phyloP scores from a whole-genome alignment of 2,888 invertebrate genomes.

The Ashinkailepas kermadecensis region DNA sequence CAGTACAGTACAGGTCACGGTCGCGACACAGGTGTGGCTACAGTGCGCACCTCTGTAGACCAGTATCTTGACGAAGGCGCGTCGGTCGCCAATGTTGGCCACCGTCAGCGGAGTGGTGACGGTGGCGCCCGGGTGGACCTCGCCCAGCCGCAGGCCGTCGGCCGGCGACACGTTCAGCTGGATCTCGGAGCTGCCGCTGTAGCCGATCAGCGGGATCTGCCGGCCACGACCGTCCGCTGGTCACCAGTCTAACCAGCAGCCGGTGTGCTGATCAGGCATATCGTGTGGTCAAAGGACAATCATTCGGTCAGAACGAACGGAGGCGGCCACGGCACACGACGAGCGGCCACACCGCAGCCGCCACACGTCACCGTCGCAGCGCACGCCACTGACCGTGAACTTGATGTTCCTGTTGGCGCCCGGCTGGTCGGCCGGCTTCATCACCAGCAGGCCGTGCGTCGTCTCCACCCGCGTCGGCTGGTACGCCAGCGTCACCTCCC shows the following conservation, averaged over 20 bases:
- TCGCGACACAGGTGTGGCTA: too few relatives aligned
- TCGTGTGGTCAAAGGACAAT: too few relatives aligned
- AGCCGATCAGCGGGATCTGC: constrained; percentile 7
- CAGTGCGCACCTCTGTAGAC: background rate
- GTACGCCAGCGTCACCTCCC: background rate
- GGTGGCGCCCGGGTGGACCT: background rate
- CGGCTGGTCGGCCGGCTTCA: background rate
- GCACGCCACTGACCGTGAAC: background rate
- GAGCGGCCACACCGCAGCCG: too few relatives aligned
- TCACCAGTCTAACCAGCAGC: too few relatives aligned
- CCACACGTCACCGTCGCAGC: background rate
- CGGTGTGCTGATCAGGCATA: too few relatives aligned
- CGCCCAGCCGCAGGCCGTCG: background rate
- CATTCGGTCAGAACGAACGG: too few relatives aligned
- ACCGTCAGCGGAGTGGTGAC: background rate
- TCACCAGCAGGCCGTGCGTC: background rate
- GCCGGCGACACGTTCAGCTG: background rate
- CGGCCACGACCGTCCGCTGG: too few relatives aligned
- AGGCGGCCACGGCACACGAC: too few relatives aligned
- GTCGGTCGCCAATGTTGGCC: constrained; percentile 1
- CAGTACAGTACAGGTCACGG: too few relatives aligned
- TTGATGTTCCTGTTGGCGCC: background rate
- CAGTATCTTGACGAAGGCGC: background rate
- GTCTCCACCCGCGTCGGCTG: background rate
- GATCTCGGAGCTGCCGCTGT: background rate